phyloP scores from a whole-genome alignment of 1,140 invertebrate genomes.

The Lepidurus arcticus region DNA sequence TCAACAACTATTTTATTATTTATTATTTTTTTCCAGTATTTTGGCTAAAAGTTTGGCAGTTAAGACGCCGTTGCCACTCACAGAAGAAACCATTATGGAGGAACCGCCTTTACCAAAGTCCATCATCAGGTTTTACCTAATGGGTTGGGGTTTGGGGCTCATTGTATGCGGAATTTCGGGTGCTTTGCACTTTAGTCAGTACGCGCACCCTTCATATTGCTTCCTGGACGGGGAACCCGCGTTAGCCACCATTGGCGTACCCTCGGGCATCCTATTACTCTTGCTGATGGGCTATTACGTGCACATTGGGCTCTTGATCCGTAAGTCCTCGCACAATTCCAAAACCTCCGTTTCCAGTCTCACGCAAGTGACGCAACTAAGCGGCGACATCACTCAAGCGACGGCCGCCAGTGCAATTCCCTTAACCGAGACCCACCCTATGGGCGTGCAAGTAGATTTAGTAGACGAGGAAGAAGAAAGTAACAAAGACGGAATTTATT shows the following conservation, averaged over 20 bases:
- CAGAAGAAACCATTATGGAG: slow-evolving; percentile 61
- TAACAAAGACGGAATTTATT: slow-evolving; percentile 72
- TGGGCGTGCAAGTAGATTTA: neutral
- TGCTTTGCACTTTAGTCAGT: slow-evolving; percentile 78
- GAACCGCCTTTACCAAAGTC: slow-evolving; percentile 66
- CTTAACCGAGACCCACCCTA: neutral
- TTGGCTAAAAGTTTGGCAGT: neutral
- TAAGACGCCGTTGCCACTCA: slow-evolving; percentile 49
- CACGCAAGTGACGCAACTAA: neutral
- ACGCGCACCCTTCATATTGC: slow-evolving; percentile 61
- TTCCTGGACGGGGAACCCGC: slow-evolving; percentile 72
- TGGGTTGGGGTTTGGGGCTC: slow-evolving; percentile 81
- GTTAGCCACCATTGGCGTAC: slow-evolving; percentile 71
- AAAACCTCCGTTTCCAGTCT: neutral
- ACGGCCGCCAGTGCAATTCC: neutral
- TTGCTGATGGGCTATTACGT: slow-evolving; percentile 67
- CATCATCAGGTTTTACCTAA: slow-evolving; percentile 77
- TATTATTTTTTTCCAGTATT: neutral
- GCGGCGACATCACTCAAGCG: neutral
- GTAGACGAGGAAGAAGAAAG: slow-evolving; percentile 54
- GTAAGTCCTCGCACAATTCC: neutral
- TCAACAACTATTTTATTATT: neutral
- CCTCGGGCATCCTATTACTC: slow-evolving; percentile 62
- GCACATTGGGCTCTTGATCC: slow-evolving; percentile 32
- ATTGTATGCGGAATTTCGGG: slow-evolving; percentile 85